Conservation (phyloP, 2,888 invertebrate species). For the Cryptus armator region DNA sequence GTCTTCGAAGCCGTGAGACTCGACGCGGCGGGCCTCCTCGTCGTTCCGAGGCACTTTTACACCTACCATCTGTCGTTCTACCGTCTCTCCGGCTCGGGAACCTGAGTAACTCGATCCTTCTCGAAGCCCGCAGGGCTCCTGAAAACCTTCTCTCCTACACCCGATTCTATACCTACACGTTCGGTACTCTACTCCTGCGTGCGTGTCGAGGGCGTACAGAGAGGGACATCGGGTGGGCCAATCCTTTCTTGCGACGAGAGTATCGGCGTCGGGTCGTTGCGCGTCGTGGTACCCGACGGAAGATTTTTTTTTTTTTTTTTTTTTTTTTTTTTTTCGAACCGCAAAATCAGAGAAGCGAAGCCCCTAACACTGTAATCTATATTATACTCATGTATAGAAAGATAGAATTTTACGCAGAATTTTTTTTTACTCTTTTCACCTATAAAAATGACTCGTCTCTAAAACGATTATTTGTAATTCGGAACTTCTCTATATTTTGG, state of each 20-base stretch:
- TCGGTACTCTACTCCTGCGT: conserved; percentile 53
- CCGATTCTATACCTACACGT: conserved; percentile 49
- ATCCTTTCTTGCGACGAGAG: conserved; percentile 40
- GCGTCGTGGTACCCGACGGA: conserved; percentile 28
- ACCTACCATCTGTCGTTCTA: conserved; percentile 82
- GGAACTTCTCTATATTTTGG: background rate
- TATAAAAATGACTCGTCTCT: background rate
- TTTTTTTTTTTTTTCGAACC: conserved; percentile 32
- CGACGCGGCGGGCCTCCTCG: conserved; percentile 70
- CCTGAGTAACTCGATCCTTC: conserved; percentile 70
- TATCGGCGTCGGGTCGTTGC: conserved; percentile 31
- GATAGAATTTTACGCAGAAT: background rate
- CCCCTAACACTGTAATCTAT: conserved; percentile 32
- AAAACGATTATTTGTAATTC: background rate
- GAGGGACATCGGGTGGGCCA: conserved; percentile 24
- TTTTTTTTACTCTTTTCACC: background rate
- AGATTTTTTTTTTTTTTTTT: conserved; percentile 28
- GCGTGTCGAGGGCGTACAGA: conserved; percentile 45
- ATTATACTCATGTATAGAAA: background rate
- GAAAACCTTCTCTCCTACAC: conserved; percentile 52
- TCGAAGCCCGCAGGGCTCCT: conserved; percentile 66
- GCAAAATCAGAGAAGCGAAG: conserved; percentile 62
- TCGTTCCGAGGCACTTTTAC: conserved; percentile 75
- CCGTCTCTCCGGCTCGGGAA: conserved; percentile 57
- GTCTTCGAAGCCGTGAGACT: conserved; percentile 76